Base-by-base conservation (phyloP, 2,888 invertebrate genomes). In the Mythimna pallens region DNA sequence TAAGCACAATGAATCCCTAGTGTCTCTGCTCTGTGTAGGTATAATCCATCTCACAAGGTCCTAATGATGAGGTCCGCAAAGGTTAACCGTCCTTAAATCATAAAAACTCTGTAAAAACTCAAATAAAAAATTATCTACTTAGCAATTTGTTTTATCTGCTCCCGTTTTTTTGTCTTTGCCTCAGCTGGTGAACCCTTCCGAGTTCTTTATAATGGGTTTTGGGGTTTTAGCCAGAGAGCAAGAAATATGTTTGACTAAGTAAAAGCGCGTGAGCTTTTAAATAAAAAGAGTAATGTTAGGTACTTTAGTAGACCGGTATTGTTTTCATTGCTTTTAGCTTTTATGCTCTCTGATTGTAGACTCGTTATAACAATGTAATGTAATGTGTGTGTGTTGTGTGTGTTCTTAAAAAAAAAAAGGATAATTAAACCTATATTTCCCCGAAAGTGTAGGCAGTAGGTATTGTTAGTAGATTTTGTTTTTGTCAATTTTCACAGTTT, bases 141-240 rank as follows among this genome's bases (percentile, higher is more conserved):
- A 81, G 79, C 84, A 87, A 81, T 88, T 86, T 85, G 75, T 75
- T 78, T 87, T 87, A 87, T 88, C 86, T 88, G 70, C 72, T 75
- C 70, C 58, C 69, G 70, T 85, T 86, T 87, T 86, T 88, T 88
- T 87, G 86, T 83, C 83, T 78, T 84, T 82, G 72, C 73, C 80
- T 89, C 84, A 85, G 77, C 82, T 86, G 86, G 76, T 86, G 82
- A 86, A 88, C 86, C 88, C 86, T 82, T 86, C 73, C 82, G 82
- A 87, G 83, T 88, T 86, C 76, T 84, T 86, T 88, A 85, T 89
- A 87, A 89, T 87, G 88, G 47, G 85, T 82, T 89, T 88, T 82
- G 83, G 85, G 87, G 81, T 76, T 84, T 79, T 79, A 81, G 76
- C 73, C 75, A 70, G 80, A 85, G 84, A 85, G 83, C 80, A 84